Percentiles rank a stretch among this genome's conserved stretches.
Conservation (phyloP, 2,888 invertebrate genomes). For the Drosophila differens region DNA sequence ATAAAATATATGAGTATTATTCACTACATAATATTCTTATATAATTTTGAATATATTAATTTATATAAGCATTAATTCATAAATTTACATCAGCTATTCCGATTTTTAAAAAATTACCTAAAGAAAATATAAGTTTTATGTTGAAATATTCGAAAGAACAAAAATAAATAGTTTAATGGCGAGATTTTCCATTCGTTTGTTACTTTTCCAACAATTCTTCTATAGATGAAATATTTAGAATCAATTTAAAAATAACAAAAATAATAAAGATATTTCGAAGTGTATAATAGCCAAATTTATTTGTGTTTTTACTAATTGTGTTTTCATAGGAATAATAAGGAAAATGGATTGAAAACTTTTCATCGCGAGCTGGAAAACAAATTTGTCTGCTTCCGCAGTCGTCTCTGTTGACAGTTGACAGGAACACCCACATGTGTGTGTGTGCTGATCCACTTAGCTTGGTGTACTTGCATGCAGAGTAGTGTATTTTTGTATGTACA, state of each 20-base stretch:
- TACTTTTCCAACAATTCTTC: neutral
- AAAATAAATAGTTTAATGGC: neutral
- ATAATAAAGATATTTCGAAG: neutral
- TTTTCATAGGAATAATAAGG: neutral
- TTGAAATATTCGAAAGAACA: neutral
- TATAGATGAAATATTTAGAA: too few species aligned
- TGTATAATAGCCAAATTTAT: neutral
- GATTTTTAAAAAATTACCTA: too few species aligned
- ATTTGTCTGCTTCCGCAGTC: slow-evolving; percentile 15
- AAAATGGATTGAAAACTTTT: slow-evolving; percentile 4
- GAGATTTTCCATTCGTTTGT: neutral
- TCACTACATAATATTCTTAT: neutral
- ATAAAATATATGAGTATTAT: neutral
- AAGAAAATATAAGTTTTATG: neutral
- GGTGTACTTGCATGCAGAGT: slow-evolving; percentile 23
- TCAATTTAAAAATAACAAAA: neutral
- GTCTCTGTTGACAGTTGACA: slow-evolving; percentile 19
- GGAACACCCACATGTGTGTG: slow-evolving; percentile 60
- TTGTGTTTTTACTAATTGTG: neutral
- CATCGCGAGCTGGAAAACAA: neutral
- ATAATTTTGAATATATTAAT: neutral
- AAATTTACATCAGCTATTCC: neutral
- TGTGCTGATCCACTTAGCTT: slow-evolving; percentile 62
- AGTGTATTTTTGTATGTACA: slow-evolving; percentile 19
- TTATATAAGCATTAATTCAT: neutral